A percentile compares a stretch with the other conserved stretches of the same genome.
These are phyloP conservation scores for Gnatocerus cornutus DNA, from an alignment of 2,888 invertebrate genomes.

Conservation along the genomic window DNA sequence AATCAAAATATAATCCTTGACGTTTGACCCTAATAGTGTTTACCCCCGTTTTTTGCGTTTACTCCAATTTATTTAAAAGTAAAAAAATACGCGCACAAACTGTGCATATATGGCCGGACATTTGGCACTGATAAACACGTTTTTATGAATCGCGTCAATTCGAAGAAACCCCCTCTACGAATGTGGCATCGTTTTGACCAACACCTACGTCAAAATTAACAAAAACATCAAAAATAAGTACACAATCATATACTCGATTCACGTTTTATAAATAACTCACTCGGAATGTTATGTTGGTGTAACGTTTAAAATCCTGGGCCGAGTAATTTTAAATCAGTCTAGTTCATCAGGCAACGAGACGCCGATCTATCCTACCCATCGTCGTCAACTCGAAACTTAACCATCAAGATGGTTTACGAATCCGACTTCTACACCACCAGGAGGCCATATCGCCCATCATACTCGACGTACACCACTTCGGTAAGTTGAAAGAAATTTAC, in stretches of 20 bases:
- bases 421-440: slow-evolving; percentile 93
- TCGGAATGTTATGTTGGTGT: slow-evolving; percentile 23
- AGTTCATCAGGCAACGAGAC: slow-evolving; percentile 66
- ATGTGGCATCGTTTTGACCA: no score
- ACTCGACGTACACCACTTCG: slow-evolving; percentile 85
- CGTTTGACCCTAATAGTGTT: background rate
- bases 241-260: slow-evolving; percentile 39
- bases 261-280: slow-evolving; percentile 40
- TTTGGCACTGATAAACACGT: background rate
- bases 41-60: background rate
- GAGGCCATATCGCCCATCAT: slow-evolving; percentile 82
- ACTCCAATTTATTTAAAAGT: no score
- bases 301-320: slow-evolving; percentile 63
- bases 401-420: slow-evolving; percentile 88
- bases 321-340: slow-evolving; percentile 61
- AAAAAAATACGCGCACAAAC: no score
- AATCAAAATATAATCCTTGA: background rate
- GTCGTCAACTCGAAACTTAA: slow-evolving; percentile 58
- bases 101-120: no score
- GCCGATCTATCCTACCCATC: slow-evolving; percentile 63
- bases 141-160: background rate
- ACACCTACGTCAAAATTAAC: slow-evolving; percentile 8
- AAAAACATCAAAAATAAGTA: slow-evolving; percentile 33
- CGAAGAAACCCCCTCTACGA: background rate
- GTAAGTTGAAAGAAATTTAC: slow-evolving; percentile 74